Conservation (phyloP, 2,888 invertebrate genomes). For the Lomographa bimaculata region DNA sequence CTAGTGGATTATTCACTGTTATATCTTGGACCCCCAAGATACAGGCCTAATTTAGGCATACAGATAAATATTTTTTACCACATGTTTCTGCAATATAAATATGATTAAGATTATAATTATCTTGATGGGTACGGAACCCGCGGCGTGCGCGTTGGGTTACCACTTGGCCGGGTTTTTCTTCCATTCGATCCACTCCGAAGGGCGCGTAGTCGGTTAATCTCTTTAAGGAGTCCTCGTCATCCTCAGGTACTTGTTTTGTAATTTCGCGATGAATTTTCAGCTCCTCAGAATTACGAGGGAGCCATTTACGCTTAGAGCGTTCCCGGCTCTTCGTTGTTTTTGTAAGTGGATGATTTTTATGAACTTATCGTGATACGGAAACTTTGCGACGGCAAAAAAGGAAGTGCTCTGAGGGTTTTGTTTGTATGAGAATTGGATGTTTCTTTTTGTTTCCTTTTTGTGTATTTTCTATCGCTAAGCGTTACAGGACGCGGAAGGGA, state of each 20-base stretch:
- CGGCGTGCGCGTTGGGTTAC: too few relatives aligned
- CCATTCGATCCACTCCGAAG: slow-evolving; percentile 5
- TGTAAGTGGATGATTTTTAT: slow-evolving; percentile 9
- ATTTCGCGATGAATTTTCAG: slow-evolving; percentile 20
- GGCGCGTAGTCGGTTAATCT: slow-evolving; percentile 22
- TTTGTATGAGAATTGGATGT: slow-evolving; percentile 1
- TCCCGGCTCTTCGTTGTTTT: slow-evolving; percentile 14
- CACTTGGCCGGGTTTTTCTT: too few relatives aligned
- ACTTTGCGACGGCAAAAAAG: slow-evolving; percentile 12
- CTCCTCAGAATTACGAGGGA: slow-evolving; percentile 12
- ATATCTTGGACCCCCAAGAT: too few relatives aligned
- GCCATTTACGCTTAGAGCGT: slow-evolving; percentile 11
- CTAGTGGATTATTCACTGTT: too few relatives aligned
- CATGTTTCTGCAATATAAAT: too few relatives aligned
- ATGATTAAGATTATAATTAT: too few relatives aligned
- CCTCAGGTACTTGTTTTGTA: slow-evolving; percentile 24
- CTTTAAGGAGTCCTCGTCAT: slow-evolving; percentile 16
- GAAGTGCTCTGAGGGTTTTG: neutral
- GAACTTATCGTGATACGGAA: slow-evolving; percentile 4
- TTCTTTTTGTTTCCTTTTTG: neutral
- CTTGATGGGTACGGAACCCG: too few relatives aligned
- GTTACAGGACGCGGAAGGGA: too few relatives aligned
- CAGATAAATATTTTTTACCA: too few relatives aligned
- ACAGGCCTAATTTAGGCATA: too few relatives aligned
- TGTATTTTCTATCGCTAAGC: neutral